These are phyloP conservation scores for Diabrotica undecimpunctata DNA, from an alignment of 1,140 invertebrate species.

Conservation along the genomic window DNA sequence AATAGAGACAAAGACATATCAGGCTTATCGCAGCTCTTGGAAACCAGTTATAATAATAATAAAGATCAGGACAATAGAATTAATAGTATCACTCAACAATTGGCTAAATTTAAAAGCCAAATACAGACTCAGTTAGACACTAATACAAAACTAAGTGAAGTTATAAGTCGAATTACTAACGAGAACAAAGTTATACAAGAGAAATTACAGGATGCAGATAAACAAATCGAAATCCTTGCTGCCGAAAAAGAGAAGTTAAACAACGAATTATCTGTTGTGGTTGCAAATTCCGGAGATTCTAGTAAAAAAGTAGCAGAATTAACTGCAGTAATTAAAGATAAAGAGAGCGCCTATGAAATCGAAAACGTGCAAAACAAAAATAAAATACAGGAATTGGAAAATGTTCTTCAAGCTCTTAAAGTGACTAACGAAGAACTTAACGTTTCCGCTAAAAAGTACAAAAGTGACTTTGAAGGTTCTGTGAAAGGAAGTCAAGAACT, in stretches of 20 bases:
- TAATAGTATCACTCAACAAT: not conserved
- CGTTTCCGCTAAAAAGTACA: not conserved
- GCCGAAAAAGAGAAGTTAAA: conserved; percentile 16
- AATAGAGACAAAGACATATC: conserved; percentile 18
- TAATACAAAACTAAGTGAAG: not conserved
- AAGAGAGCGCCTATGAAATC: conserved; percentile 10
- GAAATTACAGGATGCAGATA: conserved; percentile 8
- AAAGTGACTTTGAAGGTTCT: not conserved
- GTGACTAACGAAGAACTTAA: not conserved
- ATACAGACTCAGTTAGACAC: not conserved
- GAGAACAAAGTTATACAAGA: not conserved
- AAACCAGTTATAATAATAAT: no score
- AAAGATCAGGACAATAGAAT: no score
- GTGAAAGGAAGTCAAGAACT: conserved; percentile 1
- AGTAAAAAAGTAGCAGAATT: conserved; percentile 14
- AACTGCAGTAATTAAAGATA: conserved; percentile 13
- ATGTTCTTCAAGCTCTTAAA: conserved; percentile 6
- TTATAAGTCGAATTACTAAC: not conserved
- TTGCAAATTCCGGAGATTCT: conserved; percentile 11
- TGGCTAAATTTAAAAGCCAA: conserved; percentile 4
- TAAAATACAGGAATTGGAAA: conserved; percentile 19
- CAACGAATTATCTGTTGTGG: conserved; percentile 9
- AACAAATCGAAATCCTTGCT: conserved; percentile 6
- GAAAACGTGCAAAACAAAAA: conserved; percentile 19
- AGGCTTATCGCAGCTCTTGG: not conserved